Evolutionary conservation across 35 echinoderm and acorn worm species (phyloP).

Genomic region (Ophioderma brevispina): DNA sequence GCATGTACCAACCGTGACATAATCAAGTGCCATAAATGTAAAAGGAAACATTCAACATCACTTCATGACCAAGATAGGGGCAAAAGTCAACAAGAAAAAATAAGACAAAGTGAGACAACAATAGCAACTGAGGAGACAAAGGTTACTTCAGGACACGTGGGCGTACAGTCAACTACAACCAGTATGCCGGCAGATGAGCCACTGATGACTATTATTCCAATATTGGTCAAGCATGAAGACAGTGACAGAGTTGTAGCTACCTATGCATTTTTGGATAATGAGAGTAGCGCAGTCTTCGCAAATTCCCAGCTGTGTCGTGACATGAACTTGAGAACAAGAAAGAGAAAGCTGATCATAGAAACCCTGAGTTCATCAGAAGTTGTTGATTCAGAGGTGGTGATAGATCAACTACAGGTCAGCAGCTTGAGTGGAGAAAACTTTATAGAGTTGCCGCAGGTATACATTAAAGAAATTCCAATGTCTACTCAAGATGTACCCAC

Average conservation of each 20-base stretch:
- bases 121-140: background rate
- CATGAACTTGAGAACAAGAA: background rate
- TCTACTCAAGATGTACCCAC: background rate
- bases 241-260: background rate
- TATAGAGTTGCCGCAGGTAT: too few relatives aligned
- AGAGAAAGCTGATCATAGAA: background rate
- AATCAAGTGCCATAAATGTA: background rate
- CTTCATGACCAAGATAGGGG: background rate
- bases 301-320: background rate
- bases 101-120: background rate
- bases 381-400: background rate
- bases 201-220: background rate
- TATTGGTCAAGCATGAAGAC: background rate
- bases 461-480: too few relatives aligned
- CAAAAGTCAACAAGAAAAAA: background rate
- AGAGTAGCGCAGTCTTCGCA: background rate
- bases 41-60: background rate
- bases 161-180: background rate
- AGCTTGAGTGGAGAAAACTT: background rate
- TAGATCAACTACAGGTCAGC: background rate
- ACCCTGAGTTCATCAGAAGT: background rate
- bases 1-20: background rate
- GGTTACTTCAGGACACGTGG: background rate
- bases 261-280: background rate
- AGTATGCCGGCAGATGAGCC: background rate